Evolutionary conservation across 2,888 invertebrate genomes (phyloP).

Genomic region (Choristoneura rosaceana): DNA sequence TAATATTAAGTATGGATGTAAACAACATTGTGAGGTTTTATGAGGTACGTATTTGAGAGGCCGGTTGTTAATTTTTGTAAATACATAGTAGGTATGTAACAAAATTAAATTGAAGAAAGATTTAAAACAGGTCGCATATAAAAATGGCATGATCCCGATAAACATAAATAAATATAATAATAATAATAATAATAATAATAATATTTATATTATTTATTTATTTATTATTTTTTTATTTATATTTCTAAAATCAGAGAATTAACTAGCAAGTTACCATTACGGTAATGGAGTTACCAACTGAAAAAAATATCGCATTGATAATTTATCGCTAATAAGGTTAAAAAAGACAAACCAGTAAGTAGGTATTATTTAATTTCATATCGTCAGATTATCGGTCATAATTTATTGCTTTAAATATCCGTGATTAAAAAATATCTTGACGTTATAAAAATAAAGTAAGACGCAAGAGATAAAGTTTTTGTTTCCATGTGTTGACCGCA

Average conservation of each 20-base stretch:
- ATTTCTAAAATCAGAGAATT: too few relatives aligned
- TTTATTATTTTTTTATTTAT: too few relatives aligned
- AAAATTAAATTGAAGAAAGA: too few relatives aligned
- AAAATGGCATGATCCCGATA: background rate
- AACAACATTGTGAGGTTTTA: too few relatives aligned
- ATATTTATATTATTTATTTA: too few relatives aligned
- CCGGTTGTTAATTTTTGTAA: too few relatives aligned
- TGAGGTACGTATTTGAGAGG: too few relatives aligned
- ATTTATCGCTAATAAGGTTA: background rate
- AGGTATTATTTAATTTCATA: background rate
- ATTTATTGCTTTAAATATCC: constrained; percentile 19
- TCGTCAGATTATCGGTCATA: constrained; percentile 11
- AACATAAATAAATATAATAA: background rate
- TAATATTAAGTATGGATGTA: too few relatives aligned
- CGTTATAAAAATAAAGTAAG: constrained; percentile 3
- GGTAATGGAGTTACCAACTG: background rate
- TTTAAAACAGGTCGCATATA: background rate
- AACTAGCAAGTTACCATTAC: too few relatives aligned
- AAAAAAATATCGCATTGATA: background rate
- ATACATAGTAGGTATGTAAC: too few relatives aligned
- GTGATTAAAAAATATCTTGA: constrained; percentile 16
- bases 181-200: too few relatives aligned
- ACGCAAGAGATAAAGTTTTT: background rate
- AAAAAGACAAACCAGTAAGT: background rate
- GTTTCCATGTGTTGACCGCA: background rate